phyloP scores from a whole-genome alignment of 2,797 vertebrate species.

The Rachycentron canadum region DNA sequence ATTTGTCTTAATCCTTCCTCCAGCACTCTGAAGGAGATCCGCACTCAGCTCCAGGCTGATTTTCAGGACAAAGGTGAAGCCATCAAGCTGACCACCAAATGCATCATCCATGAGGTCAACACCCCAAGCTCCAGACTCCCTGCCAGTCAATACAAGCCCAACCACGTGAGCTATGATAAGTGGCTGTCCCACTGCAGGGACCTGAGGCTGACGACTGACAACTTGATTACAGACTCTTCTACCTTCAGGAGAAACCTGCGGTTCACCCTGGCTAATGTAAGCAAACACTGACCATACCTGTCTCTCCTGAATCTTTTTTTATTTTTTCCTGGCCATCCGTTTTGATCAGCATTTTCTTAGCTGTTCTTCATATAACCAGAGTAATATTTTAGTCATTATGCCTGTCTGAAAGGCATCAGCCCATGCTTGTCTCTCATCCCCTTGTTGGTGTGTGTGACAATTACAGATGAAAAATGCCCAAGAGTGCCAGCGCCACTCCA shows the following conservation, averaged over 20 bases:
- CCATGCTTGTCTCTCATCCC: background rate
- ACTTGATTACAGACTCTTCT: slow-evolving; percentile 21
- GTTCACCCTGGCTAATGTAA: slow-evolving; percentile 46
- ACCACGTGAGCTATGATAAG: slow-evolving; percentile 31
- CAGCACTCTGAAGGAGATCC: slow-evolving; percentile 44
- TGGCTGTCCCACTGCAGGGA: slow-evolving; percentile 45
- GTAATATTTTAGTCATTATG: too few relatives aligned
- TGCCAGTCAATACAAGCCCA: slow-evolving; percentile 10
- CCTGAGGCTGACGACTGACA: slow-evolving; percentile 26
- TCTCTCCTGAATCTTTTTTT: background rate
- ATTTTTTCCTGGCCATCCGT: too few relatives aligned
- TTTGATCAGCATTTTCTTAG: too few relatives aligned
- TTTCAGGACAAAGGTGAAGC: slow-evolving; percentile 46
- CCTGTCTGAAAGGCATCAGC: background rate
- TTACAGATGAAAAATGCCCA: slow-evolving; percentile 30
- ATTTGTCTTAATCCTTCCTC: background rate
- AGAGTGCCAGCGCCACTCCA: slow-evolving; percentile 9
- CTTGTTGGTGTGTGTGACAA: background rate
- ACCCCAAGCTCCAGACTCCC: background rate
- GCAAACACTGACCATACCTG: background rate
- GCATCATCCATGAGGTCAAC: slow-evolving; percentile 17
- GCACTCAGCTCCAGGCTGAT: slow-evolving; percentile 31
- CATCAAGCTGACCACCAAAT: slow-evolving; percentile 43
- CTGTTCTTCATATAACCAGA: too few relatives aligned
- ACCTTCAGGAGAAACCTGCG: slow-evolving; percentile 37